Evolutionary conservation across 2,888 invertebrate genomes (phyloP).

Genomic region (Temnothorax ravouxi): DNA sequence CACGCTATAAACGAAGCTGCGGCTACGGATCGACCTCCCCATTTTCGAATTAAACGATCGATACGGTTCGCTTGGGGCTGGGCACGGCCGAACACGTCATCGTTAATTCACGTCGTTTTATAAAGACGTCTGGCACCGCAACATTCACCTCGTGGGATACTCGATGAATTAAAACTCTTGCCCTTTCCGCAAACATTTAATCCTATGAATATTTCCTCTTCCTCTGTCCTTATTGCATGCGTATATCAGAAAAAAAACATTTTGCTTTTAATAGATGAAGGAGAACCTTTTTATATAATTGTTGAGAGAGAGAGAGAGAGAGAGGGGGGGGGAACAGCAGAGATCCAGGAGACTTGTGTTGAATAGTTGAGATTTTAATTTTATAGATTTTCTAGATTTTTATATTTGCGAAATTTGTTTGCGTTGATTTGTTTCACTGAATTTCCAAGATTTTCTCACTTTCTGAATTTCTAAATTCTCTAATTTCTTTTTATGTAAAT

Average conservation of each 20-base stretch:
- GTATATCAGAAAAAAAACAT: not conserved
- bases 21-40: slow-evolving; percentile 56
- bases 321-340: not conserved
- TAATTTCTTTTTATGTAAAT: not conserved
- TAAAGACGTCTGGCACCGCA: slow-evolving; percentile 49
- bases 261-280: not conserved
- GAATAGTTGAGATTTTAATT: slow-evolving; percentile 26
- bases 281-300: not conserved
- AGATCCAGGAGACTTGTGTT: not conserved
- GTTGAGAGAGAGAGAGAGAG: not conserved
- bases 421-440: not conserved
- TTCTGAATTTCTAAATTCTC: not conserved
- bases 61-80: slow-evolving; percentile 58
- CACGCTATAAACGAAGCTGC: slow-evolving; percentile 53
- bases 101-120: slow-evolving; percentile 60
- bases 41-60: slow-evolving; percentile 66
- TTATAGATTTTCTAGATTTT: not conserved
- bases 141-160: slow-evolving; percentile 48
- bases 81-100: slow-evolving; percentile 59
- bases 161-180: slow-evolving; percentile 65
- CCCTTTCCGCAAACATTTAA: slow-evolving; percentile 42
- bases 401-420: not conserved
- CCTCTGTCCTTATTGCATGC: not conserved
- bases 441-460: not conserved
- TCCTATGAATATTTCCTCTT: slow-evolving; percentile 49